phyloP scores from a whole-genome alignment of 2,797 vertebrate genomes.

The Amphiprion clarkii region DNA sequence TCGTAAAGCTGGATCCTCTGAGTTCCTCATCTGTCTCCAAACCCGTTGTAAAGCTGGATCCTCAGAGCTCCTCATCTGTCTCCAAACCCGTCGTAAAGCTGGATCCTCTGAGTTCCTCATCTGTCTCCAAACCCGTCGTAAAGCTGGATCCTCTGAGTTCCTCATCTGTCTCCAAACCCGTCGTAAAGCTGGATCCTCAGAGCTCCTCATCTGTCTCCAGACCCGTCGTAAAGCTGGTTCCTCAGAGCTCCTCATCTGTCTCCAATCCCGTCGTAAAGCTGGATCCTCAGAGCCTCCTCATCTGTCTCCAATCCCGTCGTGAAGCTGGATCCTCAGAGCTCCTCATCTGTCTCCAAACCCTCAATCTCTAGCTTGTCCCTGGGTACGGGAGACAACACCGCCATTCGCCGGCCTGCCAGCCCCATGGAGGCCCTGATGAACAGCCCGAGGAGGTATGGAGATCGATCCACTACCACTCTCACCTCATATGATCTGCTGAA shows the following conservation, averaged over 20 bases:
- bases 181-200: constrained; percentile 41
- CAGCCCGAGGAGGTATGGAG: constrained; percentile 44
- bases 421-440: constrained; percentile 74
- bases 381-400: neutral
- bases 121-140: neutral
- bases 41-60: neutral
- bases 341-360: constrained; percentile 19
- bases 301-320: neutral
- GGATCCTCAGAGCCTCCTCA: too few species aligned
- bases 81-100: neutral
- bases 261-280: neutral
- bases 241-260: too few species aligned
- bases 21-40: constrained; percentile 41
- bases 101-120: too few species aligned
- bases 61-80: too few species aligned
- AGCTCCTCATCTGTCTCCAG: constrained; percentile 41
- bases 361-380: neutral
- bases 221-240: neutral
- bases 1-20: constrained; percentile 42
- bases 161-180: constrained; percentile 14
- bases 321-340: too few species aligned
- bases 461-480: constrained; percentile 30
- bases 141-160: too few species aligned
- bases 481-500: constrained; percentile 58
- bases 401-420: constrained; percentile 52